Evolutionary conservation across 1,140 invertebrate genomes (phyloP), one percentile per base, ranked within the genome.

Genomic region (Chymomyza costata): DNA sequence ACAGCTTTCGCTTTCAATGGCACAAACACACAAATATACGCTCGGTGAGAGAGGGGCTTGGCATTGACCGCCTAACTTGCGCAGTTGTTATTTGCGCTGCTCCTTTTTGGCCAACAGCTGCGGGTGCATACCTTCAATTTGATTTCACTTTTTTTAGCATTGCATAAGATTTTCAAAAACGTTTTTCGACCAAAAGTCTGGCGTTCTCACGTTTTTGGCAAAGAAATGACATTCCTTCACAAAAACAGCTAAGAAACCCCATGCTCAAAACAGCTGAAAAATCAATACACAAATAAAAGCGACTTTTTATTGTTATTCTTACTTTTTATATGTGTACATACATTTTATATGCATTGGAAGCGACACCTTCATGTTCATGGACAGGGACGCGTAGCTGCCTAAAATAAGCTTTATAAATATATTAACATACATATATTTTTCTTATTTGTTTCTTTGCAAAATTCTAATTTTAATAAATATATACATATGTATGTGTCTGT

Each of bases 341-440:
- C 30, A 28, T 44, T 11, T 8, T 15, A 28, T 37, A 31, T n/a
- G 30, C 16, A 16, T 30, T 50, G 34, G 53, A 49, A 46, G 16
- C 46, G 59, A 66, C 62, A 78, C 71, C 71, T 78, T 78, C 66
- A 59, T 31, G 40, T 78, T 49, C 71, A 76, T 76, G 71, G 71
- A 66, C 65, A 74, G 54, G 57, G 52, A 63, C 68, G 47, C 31
- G 39, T n/a, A n/a, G n/a, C 18, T 34, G 30, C 43, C 28, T 44
- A 40, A 14, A 34, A 45, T 18, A 19, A 19, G 38, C 38, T 43
- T 58, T 41, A n/a, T 15, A 30, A 3, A 48, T 18, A 48, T 32
- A 34, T 21, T 18, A 3, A 31, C 1, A 2, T 37, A 14, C 32
- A 8, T 25, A 8, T 25, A 8, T 25, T 25, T 25, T 25, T 5